Evolutionary conservation across 2,113 vertebrate genomes (phyloP).

Genomic region (Thryonomys swinderianus): DNA sequence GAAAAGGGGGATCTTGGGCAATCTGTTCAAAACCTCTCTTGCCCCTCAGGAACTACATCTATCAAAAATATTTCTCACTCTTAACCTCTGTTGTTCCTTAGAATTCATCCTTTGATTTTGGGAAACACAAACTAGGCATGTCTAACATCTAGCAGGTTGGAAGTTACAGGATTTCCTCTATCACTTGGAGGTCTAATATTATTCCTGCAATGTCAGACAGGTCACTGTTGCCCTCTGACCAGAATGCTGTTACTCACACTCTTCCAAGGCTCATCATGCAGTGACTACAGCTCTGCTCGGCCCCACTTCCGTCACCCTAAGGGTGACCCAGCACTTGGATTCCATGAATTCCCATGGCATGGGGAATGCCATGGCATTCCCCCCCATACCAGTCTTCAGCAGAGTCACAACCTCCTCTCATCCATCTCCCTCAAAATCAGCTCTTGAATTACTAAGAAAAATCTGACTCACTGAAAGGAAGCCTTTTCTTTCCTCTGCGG

Average conservation of each 20-base stretch:
- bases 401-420: background rate
- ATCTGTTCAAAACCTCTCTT: too few species aligned
- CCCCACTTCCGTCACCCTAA: background rate
- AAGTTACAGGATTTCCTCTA: too few species aligned
- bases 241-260: fast-evolving
- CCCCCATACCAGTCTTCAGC: background rate
- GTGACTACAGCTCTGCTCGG: background rate
- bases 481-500: background rate
- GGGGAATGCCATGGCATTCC: too few species aligned
- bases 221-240: fast-evolving
- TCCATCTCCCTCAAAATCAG: background rate
- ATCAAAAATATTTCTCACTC: too few species aligned
- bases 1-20: too few species aligned
- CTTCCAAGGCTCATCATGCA: background rate
- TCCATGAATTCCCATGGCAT: fast-evolving
- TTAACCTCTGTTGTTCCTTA: too few species aligned
- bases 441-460: constrained; percentile 44
- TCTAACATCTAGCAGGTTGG: too few species aligned
- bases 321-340: background rate
- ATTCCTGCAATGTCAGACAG: background rate
- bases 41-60: too few species aligned
- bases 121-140: too few species aligned
- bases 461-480: background rate
- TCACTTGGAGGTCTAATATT: too few species aligned
- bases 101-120: too few species aligned